Base-by-base conservation (phyloP, 1,140 invertebrate genomes). In the Drosophila lini region DNA sequence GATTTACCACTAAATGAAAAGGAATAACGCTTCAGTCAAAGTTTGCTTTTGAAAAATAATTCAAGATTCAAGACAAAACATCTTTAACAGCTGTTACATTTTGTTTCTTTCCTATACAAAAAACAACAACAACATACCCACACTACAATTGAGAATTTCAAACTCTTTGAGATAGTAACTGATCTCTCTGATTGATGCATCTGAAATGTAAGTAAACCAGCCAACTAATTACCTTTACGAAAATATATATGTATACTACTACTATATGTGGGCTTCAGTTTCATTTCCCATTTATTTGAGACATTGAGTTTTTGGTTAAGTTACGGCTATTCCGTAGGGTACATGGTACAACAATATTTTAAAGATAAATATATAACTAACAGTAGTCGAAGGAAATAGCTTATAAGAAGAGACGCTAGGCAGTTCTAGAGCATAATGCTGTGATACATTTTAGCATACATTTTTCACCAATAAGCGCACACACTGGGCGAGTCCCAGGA, bases 401-500 rank as follows among this genome's bases (percentile, higher is more conserved):
- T 84, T 53, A 58, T 84, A 89, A 90, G 85, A 69, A 57, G 80
- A 74, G 63, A 81, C 61, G 78, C 67, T 86, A 89, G 80, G 80
- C 74, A 89, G 80, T 89, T 89, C 84, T 75, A 89, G 84, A 89
- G 84, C 84, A 89, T 89, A 89, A 78, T 84, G 84, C 84, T 89
- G 84, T 89, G 84, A 89, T 89, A 89, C 77, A 89, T 89, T 53
- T 89, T 89, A 89, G 84, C 84, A 83, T 89, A 88, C 76, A 88
- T 73, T 70, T 80, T 71, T 61, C 73, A 80, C 70, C 44, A 38
- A 68, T 48, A 69, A 79, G 59, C 76, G 69, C 57, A 68, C 68
- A 59, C 60, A 53, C 47, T 60, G 61, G 55, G 58, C 47, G 44
- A 47, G 7, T 10, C 28, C 48, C 32, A 32, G 32, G 19, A 40